Evolutionary conservation across 2,797 vertebrate species (phyloP).

Genomic region (Phaenicophaeus curvirostris): DNA sequence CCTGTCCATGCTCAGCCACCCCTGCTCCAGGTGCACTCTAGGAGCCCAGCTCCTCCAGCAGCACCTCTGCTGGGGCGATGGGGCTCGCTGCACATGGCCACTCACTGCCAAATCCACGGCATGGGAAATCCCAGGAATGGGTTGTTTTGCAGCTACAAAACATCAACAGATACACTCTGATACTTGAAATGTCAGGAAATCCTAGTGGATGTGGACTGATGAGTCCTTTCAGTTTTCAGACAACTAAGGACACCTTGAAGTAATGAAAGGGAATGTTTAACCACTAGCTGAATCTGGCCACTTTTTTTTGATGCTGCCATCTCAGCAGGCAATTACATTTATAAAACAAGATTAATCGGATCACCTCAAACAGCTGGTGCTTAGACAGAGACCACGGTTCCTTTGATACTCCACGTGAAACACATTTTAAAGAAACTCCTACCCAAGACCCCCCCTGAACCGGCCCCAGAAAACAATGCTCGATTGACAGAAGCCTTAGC

Average conservation of each 20-base stretch:
- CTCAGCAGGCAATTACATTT: conserved; percentile 20
- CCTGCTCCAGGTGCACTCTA: background rate
- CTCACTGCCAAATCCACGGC: fast-evolving
- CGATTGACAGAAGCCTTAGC: background rate
- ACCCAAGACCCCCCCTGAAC: background rate
- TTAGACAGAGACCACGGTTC: background rate
- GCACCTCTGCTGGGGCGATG: background rate
- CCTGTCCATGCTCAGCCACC: background rate
- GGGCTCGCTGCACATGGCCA: background rate
- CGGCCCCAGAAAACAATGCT: background rate
- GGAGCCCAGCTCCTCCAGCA: background rate
- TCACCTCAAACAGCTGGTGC: background rate
- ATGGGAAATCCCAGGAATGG: background rate
- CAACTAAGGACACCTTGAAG: conserved; percentile 43
- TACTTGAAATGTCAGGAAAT: background rate
- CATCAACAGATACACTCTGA: background rate
- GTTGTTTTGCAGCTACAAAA: background rate
- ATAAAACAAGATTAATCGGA: conserved; percentile 40
- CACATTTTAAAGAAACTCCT: background rate
- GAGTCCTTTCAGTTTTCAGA: background rate
- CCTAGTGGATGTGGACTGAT: background rate
- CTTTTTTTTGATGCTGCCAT: background rate
- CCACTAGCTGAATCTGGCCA: background rate
- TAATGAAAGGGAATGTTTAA: conserved; percentile 44
- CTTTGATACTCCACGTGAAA: conserved; percentile 27